phyloP scores from a whole-genome alignment of 2,113 vertebrate species.

The Atractosteus spatula region DNA sequence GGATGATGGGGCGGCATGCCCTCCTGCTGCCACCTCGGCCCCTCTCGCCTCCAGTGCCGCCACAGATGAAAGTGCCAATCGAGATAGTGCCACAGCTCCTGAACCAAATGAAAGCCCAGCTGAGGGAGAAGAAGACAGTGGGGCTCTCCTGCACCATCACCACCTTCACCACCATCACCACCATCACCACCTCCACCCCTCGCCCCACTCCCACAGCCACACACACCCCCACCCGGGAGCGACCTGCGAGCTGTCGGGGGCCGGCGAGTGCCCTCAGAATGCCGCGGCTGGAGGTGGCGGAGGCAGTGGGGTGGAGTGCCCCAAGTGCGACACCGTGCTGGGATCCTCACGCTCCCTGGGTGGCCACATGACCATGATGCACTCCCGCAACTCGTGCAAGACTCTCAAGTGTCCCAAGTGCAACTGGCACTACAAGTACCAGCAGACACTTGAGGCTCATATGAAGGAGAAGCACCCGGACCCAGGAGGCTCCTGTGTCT shows the following conservation, averaged over 20 bases:
- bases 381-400: constrained; percentile 98
- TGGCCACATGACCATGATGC: constrained; percentile 99
- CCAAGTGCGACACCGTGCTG: constrained; percentile 94
- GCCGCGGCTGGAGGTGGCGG: constrained; percentile 67
- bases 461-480: constrained; percentile 99
- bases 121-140: constrained; percentile 88
- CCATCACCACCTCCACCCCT: constrained; percentile 67
- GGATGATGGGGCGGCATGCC: constrained; percentile 76
- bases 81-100: constrained; percentile 96
- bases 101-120: constrained; percentile 95
- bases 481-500: constrained; percentile 87
- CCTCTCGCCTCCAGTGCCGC: constrained; percentile 63
- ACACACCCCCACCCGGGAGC: constrained; percentile 76
- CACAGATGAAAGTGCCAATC: constrained; percentile 98
- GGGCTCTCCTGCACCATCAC: constrained; percentile 73
- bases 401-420: constrained; percentile 99
- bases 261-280: constrained; percentile 89
- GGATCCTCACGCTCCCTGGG: constrained; percentile 95
- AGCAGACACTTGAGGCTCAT: constrained; percentile 98
- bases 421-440: constrained; percentile 99
- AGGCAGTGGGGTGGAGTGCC: constrained; percentile 94
- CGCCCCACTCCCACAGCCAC: constrained; percentile 55
- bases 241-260: constrained; percentile 82
- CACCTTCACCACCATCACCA: constrained; percentile 64
- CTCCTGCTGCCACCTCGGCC: constrained; percentile 58